Evolutionary conservation across 2,888 invertebrate genomes (phyloP).

Genomic region (Perdita meconis): DNA sequence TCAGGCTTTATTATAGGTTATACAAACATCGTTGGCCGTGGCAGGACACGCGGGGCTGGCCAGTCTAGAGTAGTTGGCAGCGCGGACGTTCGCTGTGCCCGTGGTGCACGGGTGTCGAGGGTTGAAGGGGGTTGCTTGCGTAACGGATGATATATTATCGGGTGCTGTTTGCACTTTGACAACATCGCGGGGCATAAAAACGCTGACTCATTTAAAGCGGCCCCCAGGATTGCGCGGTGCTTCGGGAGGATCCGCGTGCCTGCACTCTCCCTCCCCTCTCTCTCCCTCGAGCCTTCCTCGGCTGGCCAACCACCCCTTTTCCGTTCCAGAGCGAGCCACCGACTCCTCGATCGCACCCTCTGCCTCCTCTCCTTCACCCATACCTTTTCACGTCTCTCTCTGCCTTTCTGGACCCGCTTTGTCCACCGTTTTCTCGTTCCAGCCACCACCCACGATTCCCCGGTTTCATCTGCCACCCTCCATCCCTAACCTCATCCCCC

Average conservation of each 20-base stretch:
- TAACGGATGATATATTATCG: slow-evolving; percentile 84
- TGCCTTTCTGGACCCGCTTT: slow-evolving; percentile 52
- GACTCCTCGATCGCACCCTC: slow-evolving; percentile 9
- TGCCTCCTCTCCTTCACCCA: slow-evolving; percentile 44
- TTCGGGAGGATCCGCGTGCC: slow-evolving; percentile 76
- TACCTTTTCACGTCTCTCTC: slow-evolving; percentile 28
- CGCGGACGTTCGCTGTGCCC: slow-evolving; percentile 13
- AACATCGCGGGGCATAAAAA: slow-evolving; percentile 84
- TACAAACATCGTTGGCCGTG: slow-evolving; percentile 35
- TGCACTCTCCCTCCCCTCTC: slow-evolving; percentile 59
- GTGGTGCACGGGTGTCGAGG: slow-evolving; percentile 28
- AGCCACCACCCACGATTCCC: slow-evolving; percentile 61
- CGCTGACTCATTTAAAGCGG: slow-evolving; percentile 85
- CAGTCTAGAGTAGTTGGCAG: background rate
- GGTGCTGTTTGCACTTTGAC: slow-evolving; percentile 84
- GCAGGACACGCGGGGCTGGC: slow-evolving; percentile 15
- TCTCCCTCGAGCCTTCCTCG: slow-evolving; percentile 52
- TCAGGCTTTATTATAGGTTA: slow-evolving; percentile 53
- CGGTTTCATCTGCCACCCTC: slow-evolving; percentile 28
- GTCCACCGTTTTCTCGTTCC: slow-evolving; percentile 58
- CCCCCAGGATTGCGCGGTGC: slow-evolving; percentile 82
- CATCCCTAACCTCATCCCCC: slow-evolving; percentile 6
- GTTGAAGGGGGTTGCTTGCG: slow-evolving; percentile 74
- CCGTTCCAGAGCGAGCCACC: slow-evolving; percentile 50
- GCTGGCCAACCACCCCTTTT: slow-evolving; percentile 62